phyloP scores from a whole-genome alignment of 2,888 invertebrate genomes.

The Drosophila infuscata region DNA sequence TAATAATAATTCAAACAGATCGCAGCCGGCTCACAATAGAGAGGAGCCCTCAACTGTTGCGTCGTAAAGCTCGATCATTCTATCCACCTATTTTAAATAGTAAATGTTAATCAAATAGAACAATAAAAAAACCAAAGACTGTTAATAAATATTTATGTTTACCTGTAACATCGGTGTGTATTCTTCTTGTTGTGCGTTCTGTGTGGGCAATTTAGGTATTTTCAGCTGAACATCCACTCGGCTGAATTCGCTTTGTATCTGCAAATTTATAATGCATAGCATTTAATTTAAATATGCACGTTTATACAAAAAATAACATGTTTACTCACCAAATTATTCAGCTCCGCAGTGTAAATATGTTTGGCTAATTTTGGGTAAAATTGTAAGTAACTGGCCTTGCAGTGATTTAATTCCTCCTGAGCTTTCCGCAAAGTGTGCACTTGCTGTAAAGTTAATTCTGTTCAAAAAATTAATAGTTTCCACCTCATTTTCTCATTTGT shows the following conservation, averaged over 20 bases:
- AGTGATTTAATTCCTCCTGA: slow-evolving; percentile 68
- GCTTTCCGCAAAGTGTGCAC: slow-evolving; percentile 69
- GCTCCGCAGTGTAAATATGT: slow-evolving; percentile 63
- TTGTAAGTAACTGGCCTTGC: slow-evolving; percentile 39
- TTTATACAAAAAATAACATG: no score
- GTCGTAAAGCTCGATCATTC: slow-evolving; percentile 51
- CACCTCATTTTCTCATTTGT: neutral
- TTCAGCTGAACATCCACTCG: slow-evolving; percentile 64
- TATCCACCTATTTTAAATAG: slow-evolving; percentile 54
- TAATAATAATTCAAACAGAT: slow-evolving; percentile 40
- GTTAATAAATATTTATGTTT: slow-evolving; percentile 23
- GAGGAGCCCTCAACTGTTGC: slow-evolving; percentile 35
- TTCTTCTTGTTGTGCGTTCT: slow-evolving; percentile 25
- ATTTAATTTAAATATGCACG: neutral
- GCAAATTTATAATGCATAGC: neutral
- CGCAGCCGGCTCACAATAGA: slow-evolving; percentile 27
- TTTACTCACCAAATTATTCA: slow-evolving; percentile 75
- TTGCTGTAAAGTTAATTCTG: slow-evolving; percentile 78
- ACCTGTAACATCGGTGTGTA: slow-evolving; percentile 50
- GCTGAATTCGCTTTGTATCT: slow-evolving; percentile 74
- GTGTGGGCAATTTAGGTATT: slow-evolving; percentile 62
- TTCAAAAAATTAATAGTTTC: neutral
- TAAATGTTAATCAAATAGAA: slow-evolving; percentile 13
- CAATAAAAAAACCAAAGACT: slow-evolving; percentile 19
- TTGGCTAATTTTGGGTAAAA: slow-evolving; percentile 74